These are phyloP conservation scores for Onchidella celtica DNA, from an alignment of 2,888 invertebrate species.

Conservation along the genomic window DNA sequence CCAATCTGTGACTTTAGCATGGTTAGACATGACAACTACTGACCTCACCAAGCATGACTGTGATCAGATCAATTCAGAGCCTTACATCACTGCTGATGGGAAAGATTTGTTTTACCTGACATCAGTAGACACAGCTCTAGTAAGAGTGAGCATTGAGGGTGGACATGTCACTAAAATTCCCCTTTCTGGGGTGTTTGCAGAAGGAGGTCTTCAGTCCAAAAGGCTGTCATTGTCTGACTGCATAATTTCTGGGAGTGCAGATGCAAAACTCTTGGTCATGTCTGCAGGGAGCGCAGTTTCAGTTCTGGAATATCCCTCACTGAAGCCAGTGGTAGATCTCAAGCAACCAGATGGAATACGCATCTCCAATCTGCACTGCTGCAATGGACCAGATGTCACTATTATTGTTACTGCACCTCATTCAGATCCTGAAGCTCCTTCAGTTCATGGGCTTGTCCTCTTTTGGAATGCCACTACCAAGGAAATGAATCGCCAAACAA, in stretches of 20 bases:
- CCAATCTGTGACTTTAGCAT: neutral
- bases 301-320: neutral
- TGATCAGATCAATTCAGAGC: neutral
- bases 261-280: slow-evolving; percentile 10
- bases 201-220: neutral
- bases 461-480: neutral
- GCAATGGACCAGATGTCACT: neutral
- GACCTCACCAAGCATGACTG: slow-evolving; percentile 20
- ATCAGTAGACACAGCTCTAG: neutral
- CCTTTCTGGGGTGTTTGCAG: neutral
- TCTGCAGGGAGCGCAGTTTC: slow-evolving; percentile 1
- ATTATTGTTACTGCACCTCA: neutral
- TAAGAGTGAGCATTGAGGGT: neutral
- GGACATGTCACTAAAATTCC: neutral
- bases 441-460: neutral
- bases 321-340: neutral
- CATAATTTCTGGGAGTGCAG: neutral
- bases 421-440: neutral
- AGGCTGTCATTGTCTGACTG: neutral
- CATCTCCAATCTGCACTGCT: slow-evolving; percentile 18
- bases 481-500: neutral
- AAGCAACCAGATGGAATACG: neutral
- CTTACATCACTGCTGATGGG: slow-evolving; percentile 2
- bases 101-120: slow-evolving; percentile 24
- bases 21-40: neutral